Base-by-base conservation (phyloP, 2,113 vertebrate genomes). In the Callionymus lyra region DNA sequence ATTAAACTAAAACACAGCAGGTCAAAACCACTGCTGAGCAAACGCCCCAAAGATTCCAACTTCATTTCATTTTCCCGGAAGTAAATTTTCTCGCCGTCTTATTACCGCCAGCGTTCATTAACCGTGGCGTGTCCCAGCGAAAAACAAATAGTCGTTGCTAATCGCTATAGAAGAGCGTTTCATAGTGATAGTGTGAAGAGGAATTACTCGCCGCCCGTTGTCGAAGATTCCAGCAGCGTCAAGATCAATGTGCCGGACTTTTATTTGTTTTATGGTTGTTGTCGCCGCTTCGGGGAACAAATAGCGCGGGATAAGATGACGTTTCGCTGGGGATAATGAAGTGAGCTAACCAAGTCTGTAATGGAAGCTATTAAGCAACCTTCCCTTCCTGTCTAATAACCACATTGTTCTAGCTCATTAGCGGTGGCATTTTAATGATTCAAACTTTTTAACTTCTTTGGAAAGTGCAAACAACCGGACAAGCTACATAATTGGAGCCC, bases 321-420 rank as follows among this genome's bases (percentile, higher is more conserved):
- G 68, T 54, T 67, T 37, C 21, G 39, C 21, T 44, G 48, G 61
- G 42, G 70, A 78, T 78, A 79, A 82, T 82, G 68, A 68, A 78
- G 74, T 63, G 59, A 64, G 65, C 72, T 57, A 76, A 76, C 76
- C 51, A 73, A 64, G 70, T 67, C 68, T 53, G 59, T 80, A 83
- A 80, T 80, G 59, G 68, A 74, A 53, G 68, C 78, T 63, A 80
- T 83, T 81, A 83, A 81, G 75, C 65, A 74, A 70, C 38, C 54
- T 64, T 69, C 65, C 66, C 47, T 59, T 68, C 56, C 64, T 70
- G 70, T 73, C 72, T 76, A 71, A 80, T 56, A 77, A 61, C 68
- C 38, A 14, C 52, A 73, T 66, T 56, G 60, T 77, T 81, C 70
- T 76, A 78, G 57, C 77, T 80, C 80, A 82, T 80, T 82, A 80